Base-by-base conservation (phyloP, 2,797 vertebrate genomes). In the Melopsittacus undulatus region DNA sequence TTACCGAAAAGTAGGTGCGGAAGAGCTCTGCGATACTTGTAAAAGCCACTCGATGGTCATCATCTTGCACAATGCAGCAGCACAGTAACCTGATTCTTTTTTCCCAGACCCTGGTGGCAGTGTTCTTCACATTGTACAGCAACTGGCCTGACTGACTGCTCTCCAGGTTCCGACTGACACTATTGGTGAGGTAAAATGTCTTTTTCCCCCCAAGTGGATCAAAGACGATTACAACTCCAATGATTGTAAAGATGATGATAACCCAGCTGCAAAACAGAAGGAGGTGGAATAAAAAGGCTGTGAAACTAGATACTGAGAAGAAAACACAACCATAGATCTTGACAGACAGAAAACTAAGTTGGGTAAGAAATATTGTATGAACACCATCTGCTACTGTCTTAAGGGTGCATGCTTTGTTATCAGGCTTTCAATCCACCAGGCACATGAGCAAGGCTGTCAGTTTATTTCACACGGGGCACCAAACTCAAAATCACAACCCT, bases 101-200 rank as follows among this genome's bases (percentile, higher is more conserved):
- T 92, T 99, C 99, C 99, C 99, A 99, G 87, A 99, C 98, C 7
- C 99, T 98, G 3, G 97, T 97, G 1, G 99, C 99, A 17, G 99
- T 94, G 9, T 98, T 98, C 97, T 98, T 98, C n/a, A 99, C 98
- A 0, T 98, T 99, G 78, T 97, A 98, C 7, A 99, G 92, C 64
- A 99, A 95, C 97, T 99, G 99, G 64, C 96, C 97, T 1, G 98
- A 98, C 67, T 98, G 98, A 17, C 96, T 98, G 98, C 98, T 98
- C 91, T 99, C 97, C 98, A 98, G 91, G 96, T 99, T 97, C 76
- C 98, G 97, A 5, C 92, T 59, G 2, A 97, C 95, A 3, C 87
- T 94, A 8, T 96, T 96, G 4, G 97, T 92, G 7, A 97, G 49
- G 9, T 96, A 92, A 16, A 96, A 94, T 0, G 95, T 95, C 42